Percentiles rank a stretch among this genome's conserved stretches.
These are phyloP conservation scores for Oncorhynchus keta DNA, from an alignment of 2,113 vertebrate genomes.

Conservation along the genomic window DNA sequence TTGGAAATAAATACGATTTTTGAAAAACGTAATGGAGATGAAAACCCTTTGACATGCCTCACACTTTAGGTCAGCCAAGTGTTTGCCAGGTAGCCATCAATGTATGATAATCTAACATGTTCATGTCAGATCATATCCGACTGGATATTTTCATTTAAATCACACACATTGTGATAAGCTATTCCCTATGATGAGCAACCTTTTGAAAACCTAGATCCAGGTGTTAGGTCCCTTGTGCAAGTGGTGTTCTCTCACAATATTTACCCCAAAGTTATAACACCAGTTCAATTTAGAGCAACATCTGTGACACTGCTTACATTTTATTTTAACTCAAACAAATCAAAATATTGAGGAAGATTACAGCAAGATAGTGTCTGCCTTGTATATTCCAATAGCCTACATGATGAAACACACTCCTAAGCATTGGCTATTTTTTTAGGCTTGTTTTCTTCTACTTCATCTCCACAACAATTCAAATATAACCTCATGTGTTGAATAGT, in stretches of 20 bases:
- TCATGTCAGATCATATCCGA: not conserved
- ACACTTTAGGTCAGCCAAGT: not conserved
- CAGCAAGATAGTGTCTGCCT: not conserved
- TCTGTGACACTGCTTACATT: not conserved
- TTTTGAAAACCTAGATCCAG: not conserved
- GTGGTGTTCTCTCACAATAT: not conserved
- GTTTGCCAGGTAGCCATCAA: not conserved
- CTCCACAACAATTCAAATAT: conserved; percentile 6
- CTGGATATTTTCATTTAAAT: too few species aligned
- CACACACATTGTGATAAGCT: not conserved
- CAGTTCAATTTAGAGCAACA: not conserved
- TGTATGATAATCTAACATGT: not conserved
- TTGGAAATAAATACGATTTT: not conserved
- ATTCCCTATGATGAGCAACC: not conserved
- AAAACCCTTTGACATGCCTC: not conserved
- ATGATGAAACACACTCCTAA: not conserved
- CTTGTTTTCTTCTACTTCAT: conserved; percentile 17
- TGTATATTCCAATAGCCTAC: too few species aligned
- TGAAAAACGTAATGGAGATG: not conserved
- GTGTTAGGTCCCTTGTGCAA: not conserved
- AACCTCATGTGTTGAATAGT: conserved; percentile 39
- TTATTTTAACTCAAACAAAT: not conserved
- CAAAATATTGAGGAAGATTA: not conserved
- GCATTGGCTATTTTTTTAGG: conserved; percentile 1
- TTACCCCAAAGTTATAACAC: not conserved